Evolutionary conservation across 2,888 invertebrate genomes (phyloP).

Genomic region (Ypsolopha sequella): DNA sequence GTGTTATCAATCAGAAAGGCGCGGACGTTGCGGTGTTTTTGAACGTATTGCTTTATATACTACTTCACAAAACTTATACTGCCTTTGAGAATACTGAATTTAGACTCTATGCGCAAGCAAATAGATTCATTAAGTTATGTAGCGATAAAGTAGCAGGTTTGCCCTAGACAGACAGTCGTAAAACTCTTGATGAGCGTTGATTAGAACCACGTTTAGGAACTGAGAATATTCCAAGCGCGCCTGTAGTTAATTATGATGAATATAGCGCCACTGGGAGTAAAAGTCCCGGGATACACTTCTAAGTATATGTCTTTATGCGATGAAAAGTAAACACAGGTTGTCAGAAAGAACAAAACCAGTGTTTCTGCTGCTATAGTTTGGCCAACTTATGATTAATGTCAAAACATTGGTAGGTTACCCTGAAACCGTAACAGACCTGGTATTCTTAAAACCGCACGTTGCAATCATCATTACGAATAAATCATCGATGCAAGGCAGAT

Average conservation of each 20-base stretch:
- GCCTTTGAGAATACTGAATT: neutral
- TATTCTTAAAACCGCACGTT: constrained; percentile 40
- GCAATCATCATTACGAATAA: constrained; percentile 42
- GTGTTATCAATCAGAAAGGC: constrained; percentile 51
- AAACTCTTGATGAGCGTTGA: constrained; percentile 48
- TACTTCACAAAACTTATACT: neutral
- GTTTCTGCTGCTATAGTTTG: constrained; percentile 41
- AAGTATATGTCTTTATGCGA: neutral
- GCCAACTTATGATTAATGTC: constrained; percentile 48
- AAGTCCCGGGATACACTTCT: constrained; percentile 13
- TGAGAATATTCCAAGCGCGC: constrained; percentile 34
- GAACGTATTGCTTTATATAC: constrained; percentile 41
- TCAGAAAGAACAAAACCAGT: neutral
- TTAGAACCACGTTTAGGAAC: constrained; percentile 56
- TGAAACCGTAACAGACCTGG: constrained; percentile 28
- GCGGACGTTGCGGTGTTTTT: constrained; percentile 36
- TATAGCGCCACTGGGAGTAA: constrained; percentile 39
- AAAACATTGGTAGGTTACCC: constrained; percentile 37
- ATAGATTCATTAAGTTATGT: neutral
- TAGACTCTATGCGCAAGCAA: neutral
- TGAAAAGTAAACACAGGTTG: neutral
- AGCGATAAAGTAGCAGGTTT: neutral
- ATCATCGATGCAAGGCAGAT: constrained; percentile 45
- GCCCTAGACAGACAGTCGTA: constrained; percentile 47
- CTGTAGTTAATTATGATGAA: constrained; percentile 45